Base-by-base conservation (phyloP, 2,888 invertebrate genomes). In the Drosophila gaucha region DNA sequence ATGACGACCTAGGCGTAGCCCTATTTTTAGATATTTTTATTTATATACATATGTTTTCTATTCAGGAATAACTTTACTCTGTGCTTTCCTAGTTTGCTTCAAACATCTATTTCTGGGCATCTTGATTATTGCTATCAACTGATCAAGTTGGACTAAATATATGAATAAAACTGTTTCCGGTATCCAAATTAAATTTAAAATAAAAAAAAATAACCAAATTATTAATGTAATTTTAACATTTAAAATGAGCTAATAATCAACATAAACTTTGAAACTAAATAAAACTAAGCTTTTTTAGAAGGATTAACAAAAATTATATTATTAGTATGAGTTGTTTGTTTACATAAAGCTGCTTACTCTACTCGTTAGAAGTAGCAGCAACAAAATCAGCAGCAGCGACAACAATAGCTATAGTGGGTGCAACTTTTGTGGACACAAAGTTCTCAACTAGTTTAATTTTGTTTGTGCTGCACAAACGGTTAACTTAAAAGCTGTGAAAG, bases 401-500 rank as follows among this genome's bases (percentile, higher is more conserved):
- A 30, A 10, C 33, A 35, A 43, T 5, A 30, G 12, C 20, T 3
- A 20, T 10, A 60, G 30, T 8, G 16, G 51, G 18, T 41, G 30
- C 52, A 47, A 30, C 38, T 59, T 52, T 60, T 60, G 26, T 43
- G 12, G 12, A 35, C 56, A 50, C 44, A 68, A 78, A 80, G 60
- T 58, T 80, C 65, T 67, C 68, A 67, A 78, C 52, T 84, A 60
- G 59, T 67, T 67, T 66, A 67, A 74, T 64, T 85, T 68, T 85
- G 83, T 74, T 80, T 82, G 70, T 55, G 51, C 63, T 69, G 52
- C 54, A 59, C 78, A 80, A 80, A 80, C 75, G 58, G 50, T 44
- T 65, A 63, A 74, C 67, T 76, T 58, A 62, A 68, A 59, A 60
- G 39, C 35, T 33, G 33, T 39, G 38, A 62, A 52, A 49, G 49